Base-by-base conservation (phyloP, 1,140 invertebrate species). In the Orius insidiosus region DNA sequence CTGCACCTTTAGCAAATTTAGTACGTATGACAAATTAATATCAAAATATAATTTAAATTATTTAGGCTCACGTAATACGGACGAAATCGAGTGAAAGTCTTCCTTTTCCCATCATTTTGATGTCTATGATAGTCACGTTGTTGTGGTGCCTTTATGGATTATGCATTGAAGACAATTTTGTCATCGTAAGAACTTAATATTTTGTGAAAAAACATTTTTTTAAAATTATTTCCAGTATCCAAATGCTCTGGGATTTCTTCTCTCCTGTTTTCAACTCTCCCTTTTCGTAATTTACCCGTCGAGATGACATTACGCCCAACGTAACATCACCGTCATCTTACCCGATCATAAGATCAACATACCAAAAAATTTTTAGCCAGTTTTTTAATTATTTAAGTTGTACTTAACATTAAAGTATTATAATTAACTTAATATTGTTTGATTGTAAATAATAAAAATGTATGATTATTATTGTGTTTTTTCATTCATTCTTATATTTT, bases 101-200 rank as follows among this genome's bases (percentile, higher is more conserved):
- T 63, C 85, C 85, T 16, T 85, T 88, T 58, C 78, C 83, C 5
- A 68, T 88, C 10, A 86, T 86, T 52, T 64, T 85, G 24, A 76
- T 77, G 54, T 82, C 76, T 51, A 72, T 79, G 18, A 48, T 86
- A 7, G 82, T 87, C 5, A 70, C 76, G 15, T 70, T 71, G 33
- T 68, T 76, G 53, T 89, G 85, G 85, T 62, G 81, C 36, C 52
- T 85, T 0, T 88, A 87, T 59, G 85, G 81, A 7, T 64, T 82
- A 41, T 76, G 85, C 36, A 71, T 86, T 45, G 64, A 71, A 43
- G 81, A 89, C 58, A 56, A 62, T 46, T 84, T 85, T 59, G 68
- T 87, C 53, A 69, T 85, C 53, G 79, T 87, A 65, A 75, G 76
- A 74, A 65, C n/a, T 24, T 4, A 24, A 24, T 4, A 24, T 24